Evolutionary conservation across 2,113 vertebrate species (phyloP).

Genomic region (Hyla sarda): DNA sequence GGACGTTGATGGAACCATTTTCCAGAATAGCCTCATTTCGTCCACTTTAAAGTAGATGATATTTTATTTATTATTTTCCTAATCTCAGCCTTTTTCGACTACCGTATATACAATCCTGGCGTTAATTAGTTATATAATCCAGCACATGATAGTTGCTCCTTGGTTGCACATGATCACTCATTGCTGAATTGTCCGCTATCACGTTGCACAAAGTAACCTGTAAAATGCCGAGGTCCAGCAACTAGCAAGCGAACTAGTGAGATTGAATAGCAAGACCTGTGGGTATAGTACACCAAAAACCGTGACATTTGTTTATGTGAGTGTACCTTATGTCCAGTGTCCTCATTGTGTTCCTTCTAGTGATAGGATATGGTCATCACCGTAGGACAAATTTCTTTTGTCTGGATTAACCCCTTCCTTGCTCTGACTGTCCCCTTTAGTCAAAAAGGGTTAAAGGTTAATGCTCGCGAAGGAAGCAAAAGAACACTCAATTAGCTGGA

Average conservation of each 20-base stretch:
- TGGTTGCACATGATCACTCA: not conserved
- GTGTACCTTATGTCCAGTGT: slow-evolving; percentile 30
- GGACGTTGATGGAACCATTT: no score
- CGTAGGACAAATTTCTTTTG: slow-evolving; percentile 44
- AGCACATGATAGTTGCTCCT: not conserved
- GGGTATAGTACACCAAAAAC: not conserved
- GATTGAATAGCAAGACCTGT: not conserved
- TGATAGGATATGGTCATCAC: slow-evolving; percentile 37
- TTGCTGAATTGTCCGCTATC: not conserved
- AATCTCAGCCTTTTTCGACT: no score
- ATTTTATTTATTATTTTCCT: no score
- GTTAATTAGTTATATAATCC: not conserved
- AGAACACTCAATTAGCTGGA: slow-evolving; percentile 59
- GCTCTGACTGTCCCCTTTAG: slow-evolving; percentile 39
- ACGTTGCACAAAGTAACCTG: not conserved
- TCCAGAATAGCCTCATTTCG: no score
- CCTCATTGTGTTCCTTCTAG: slow-evolving; percentile 11
- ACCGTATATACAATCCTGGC: no score
- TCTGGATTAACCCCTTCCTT: slow-evolving; percentile 52
- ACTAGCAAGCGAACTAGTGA: not conserved
- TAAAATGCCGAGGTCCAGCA: not conserved
- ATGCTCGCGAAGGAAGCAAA: slow-evolving; percentile 54
- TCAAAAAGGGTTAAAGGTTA: slow-evolving; percentile 57
- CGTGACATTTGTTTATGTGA: slow-evolving; percentile 21
- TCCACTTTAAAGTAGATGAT: no score